Percentiles rank a stretch among this genome's conserved stretches.
Evolutionary conservation across 2,113 vertebrate species (phyloP).

Genomic region (Brachyistius frenatus): DNA sequence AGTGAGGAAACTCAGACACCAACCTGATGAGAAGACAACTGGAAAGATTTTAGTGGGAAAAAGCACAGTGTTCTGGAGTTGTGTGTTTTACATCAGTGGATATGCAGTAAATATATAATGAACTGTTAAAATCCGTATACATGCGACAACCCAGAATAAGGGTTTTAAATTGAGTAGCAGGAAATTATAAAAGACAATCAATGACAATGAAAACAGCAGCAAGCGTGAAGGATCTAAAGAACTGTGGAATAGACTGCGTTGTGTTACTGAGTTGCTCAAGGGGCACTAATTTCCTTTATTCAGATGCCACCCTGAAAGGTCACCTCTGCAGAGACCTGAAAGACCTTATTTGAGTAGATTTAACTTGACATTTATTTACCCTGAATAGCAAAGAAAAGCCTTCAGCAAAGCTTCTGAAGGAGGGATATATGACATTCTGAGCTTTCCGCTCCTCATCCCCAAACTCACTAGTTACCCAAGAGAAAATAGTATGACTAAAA

Average conservation of each 20-base stretch:
- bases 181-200: background rate
- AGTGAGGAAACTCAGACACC: background rate
- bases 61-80: background rate
- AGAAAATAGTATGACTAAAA: too few species aligned
- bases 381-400: background rate
- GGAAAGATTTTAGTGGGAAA: too few species aligned
- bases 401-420: background rate
- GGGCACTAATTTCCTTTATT: slow-evolving; percentile 32
- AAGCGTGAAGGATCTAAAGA: slow-evolving; percentile 10
- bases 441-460: too few species aligned
- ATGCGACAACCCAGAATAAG: background rate
- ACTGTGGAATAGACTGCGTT: background rate
- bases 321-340: slow-evolving; percentile 35
- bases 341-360: slow-evolving; percentile 32
- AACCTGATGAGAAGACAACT: too few species aligned
- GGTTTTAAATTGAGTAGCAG: background rate
- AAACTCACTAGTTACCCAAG: too few species aligned
- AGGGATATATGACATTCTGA: background rate
- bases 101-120: background rate
- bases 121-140: background rate
- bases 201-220: background rate
- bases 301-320: slow-evolving; percentile 71
- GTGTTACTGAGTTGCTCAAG: slow-evolving; percentile 20
- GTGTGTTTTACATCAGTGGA: background rate
- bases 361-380: slow-evolving; percentile 31